Base-by-base conservation (phyloP, 1,140 invertebrate genomes). In the Trinorchestia longiramus region DNA sequence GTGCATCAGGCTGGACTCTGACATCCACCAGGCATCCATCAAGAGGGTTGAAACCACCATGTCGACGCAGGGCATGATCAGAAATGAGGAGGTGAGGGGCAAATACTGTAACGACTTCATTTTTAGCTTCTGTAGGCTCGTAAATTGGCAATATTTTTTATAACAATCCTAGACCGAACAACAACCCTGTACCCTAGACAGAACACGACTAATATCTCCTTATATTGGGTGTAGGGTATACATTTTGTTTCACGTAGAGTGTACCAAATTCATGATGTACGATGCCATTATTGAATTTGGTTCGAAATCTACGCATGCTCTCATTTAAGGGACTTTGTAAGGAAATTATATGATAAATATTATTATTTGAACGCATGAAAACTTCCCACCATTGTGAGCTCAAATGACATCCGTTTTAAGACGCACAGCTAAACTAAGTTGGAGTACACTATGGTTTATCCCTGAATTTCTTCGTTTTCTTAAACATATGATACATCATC, bases 21-120 rank as follows among this genome's bases (percentile, higher is more conserved):
- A 99, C 97, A 99, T 99, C 97, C 98, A 99, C 97, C 98, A 99
- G 97, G 98, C 98, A 43, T 98, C 98, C 96, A 99, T 99, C 97
- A 98, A 98, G 96, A 98, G 98, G 96, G 99, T 99, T 96, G 98
- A 99, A 97, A 99, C 99, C 28, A 99, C 99, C 0, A 98, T 99
- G 36, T 99, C 98, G 0, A 99, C 99, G n/a, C 99, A 99, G 97
- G 98, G 99, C 97, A 99, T 99, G 98, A 99, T 99, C 97, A 98
- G 98, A 47, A 98, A 99, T 97, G 98, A 98, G 97, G 99, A 99
- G 96, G 96, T 97, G 77, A 97, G 99, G 99, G 96, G 96, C 96
- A 53, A 91, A 96, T 87, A 36, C 57, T 95, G 28, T 43, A 41
- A 43, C 40, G 40, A 15, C 8, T 87, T 87, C 36, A 8, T 42